Conservation (phyloP, 1,140 invertebrate species). For the Dysdera silvatica region DNA sequence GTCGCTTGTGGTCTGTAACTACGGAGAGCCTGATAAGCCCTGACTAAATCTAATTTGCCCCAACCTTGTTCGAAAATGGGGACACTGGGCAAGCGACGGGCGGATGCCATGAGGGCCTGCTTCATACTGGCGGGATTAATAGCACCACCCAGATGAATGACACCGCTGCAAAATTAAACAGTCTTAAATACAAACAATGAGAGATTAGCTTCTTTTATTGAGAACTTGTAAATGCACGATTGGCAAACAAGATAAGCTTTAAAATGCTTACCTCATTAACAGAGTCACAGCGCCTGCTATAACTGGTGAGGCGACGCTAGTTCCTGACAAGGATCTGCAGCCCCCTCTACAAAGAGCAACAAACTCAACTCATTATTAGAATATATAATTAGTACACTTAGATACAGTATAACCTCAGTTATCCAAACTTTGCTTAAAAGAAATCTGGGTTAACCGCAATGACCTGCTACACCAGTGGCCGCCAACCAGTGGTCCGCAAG, state of each 20-base stretch:
- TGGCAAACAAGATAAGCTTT: too few relatives aligned
- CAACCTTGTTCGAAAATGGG: constrained; percentile 97
- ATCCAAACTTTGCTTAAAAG: too few relatives aligned
- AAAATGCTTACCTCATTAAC: constrained; percentile 56
- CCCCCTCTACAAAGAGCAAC: constrained; percentile 50
- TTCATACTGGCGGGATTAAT: constrained; percentile 92
- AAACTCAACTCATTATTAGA: too few relatives aligned
- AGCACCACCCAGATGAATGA: constrained; percentile 50
- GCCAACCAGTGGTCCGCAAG: too few relatives aligned
- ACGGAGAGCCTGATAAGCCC: constrained; percentile 69
- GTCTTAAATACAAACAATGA: too few relatives aligned
- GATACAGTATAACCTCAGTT: too few relatives aligned
- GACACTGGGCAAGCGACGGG: constrained; percentile 67
- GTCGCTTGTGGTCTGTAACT: constrained; percentile 74
- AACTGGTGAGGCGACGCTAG: constrained; percentile 91
- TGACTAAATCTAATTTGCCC: constrained; percentile 82
- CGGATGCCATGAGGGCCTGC: constrained; percentile 82
- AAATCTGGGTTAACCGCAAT: too few relatives aligned
- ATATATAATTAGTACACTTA: too few relatives aligned
- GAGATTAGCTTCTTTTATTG: too few relatives aligned
- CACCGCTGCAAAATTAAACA: constrained; percentile 47
- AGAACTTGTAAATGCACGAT: too few relatives aligned
- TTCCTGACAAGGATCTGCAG: constrained; percentile 78
- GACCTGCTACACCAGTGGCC: too few relatives aligned
- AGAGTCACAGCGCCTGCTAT: constrained; percentile 87